These are phyloP conservation scores for Brachionus angularis DNA, from an alignment of 1,140 invertebrate genomes.

Conservation along the genomic window DNA sequence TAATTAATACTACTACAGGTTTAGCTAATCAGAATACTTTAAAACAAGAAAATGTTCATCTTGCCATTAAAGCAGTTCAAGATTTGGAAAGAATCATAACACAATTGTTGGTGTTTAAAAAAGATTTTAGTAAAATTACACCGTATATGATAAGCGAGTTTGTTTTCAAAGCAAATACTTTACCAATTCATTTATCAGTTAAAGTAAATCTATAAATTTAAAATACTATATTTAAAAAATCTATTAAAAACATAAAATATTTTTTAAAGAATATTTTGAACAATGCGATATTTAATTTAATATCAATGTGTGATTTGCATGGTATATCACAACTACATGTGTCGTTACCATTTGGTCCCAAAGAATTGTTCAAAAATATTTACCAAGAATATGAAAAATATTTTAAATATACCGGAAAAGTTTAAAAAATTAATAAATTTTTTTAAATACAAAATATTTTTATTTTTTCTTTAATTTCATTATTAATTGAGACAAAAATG, in stretches of 20 bases:
- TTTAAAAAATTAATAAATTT: background rate
- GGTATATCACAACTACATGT: constrained; percentile 35
- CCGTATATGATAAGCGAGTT: constrained; percentile 39
- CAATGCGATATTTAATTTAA: constrained; percentile 25
- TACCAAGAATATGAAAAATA: constrained; percentile 41
- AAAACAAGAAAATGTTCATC: background rate
- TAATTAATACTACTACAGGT: constrained; percentile 15
- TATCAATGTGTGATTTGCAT: constrained; percentile 32
- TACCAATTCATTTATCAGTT: constrained; percentile 16
- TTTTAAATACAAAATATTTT: background rate
- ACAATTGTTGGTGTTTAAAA: constrained; percentile 20
- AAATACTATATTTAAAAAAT: too few relatives aligned
- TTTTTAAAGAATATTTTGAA: constrained; percentile 24
- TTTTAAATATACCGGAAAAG: constrained; percentile 43
- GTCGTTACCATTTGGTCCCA: constrained; percentile 23
- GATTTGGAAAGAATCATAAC: constrained; percentile 32
- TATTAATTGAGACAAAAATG: too few relatives aligned
- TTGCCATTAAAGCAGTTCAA: constrained; percentile 38
- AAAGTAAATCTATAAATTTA: background rate
- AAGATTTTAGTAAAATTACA: constrained; percentile 29
- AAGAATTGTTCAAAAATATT: constrained; percentile 38
- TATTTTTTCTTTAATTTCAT: background rate
- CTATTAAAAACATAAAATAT: too few relatives aligned
- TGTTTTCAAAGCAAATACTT: constrained; percentile 30
- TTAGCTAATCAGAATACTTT: constrained; percentile 10